Evolutionary conservation across 2,113 vertebrate genomes (phyloP).

Genomic region (Lycaon pictus): DNA sequence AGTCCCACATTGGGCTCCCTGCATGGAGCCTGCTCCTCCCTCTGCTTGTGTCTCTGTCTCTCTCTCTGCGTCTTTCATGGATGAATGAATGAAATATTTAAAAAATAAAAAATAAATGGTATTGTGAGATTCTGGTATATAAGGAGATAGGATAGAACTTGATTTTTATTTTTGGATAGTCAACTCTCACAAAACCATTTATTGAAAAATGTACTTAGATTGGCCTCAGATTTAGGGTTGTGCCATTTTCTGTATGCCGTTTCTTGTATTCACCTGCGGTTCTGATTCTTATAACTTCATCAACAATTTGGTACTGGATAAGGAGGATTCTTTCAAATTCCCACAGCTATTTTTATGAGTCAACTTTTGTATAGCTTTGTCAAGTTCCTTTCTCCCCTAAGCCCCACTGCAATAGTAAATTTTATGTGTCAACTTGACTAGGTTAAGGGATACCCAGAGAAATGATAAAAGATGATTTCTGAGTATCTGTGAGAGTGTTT

Average conservation of each 20-base stretch:
- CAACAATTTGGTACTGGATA: neutral
- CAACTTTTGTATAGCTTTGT: neutral
- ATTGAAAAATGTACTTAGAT: neutral
- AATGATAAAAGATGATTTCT: neutral
- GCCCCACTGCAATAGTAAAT: neutral
- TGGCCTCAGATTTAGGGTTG: neutral
- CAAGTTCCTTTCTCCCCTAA: neutral
- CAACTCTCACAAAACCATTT: neutral
- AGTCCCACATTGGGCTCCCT: no score
- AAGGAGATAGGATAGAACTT: neutral
- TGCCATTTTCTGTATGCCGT: neutral
- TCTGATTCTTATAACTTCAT: neutral
- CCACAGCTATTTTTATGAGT: neutral
- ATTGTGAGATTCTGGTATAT: neutral
- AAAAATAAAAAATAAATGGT: neutral
- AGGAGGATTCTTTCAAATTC: neutral
- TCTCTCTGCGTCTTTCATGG: no score
- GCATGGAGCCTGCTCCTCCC: no score
- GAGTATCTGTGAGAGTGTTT: neutral
- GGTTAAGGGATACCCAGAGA: neutral
- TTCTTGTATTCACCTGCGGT: neutral
- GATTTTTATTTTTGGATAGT: neutral
- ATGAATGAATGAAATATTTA: no score
- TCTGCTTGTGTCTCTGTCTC: no score
- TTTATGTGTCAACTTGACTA: neutral